Base-by-base conservation (phyloP, 2,113 vertebrate species). In the Trematomus loennbergii region DNA sequence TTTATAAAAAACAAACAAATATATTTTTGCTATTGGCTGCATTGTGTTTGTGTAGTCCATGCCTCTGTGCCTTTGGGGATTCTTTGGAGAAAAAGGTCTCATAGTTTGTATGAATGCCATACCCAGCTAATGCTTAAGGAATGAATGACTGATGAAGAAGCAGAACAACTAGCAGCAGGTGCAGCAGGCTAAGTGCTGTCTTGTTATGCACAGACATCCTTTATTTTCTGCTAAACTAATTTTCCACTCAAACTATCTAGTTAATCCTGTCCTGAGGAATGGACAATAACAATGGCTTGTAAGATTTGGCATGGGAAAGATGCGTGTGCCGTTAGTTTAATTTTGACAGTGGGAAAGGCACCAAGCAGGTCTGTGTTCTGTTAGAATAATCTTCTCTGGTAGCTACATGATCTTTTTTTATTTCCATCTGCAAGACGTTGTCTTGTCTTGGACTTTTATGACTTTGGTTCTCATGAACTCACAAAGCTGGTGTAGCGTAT, bases 371-470 rank as follows among this genome's bases (percentile, higher is more conserved):
- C 45, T 53, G 5, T n/a, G 4, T 52, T 74, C 16, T 46, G 72
- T 68, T 73, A 52, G 61, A 67, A 13, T 11, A 48, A 59, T 52
- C 0, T 61, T 78, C 57, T 12, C 57, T 49, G 18, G 68, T n/a
- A n/a, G 49, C 25, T 17, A 10, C 20, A 36, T 40, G 36, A 40
- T 22, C 55, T 59, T 12, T 69, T 70, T 67, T 78, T 16, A 79
- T 79, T 85, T 82, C 36, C 16, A 79, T 70, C 58, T 52, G 59
- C 40, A 60, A 65, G 78, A 72, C 25, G 53, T n/a, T 46, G 33
- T 77, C 11, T 84, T 74, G 84, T 72, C 70, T 64, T 78, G 57
- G 60, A 75, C 65, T 80, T 88, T 88, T 62, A 62, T 20, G 45
- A 43, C 54, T 53, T 63, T 73, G 49, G 52, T 40, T 77, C 65